Evolutionary conservation across 2,113 vertebrate genomes (phyloP), one percentile per base, ranked within the genome.

Genomic region (Procavia capensis): DNA sequence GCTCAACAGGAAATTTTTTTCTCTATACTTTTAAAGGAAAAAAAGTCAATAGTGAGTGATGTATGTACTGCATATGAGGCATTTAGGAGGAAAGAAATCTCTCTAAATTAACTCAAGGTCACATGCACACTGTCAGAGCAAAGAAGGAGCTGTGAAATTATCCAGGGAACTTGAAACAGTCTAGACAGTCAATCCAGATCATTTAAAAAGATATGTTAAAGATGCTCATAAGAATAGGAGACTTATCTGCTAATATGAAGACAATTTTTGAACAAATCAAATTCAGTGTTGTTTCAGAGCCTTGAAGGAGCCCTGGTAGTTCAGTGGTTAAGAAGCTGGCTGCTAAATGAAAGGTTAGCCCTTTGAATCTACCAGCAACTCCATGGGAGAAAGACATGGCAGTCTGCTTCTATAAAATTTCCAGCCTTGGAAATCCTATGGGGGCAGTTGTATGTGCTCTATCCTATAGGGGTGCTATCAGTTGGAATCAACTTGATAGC

Each of bases 121-220:
- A 95, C 83, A 93, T 72, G 84, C 24, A 91, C 64, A 88, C 59
- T 97, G 79, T 91, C 45, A 97, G 89, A 96, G 83, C 82, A 95
- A 95, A 97, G 81, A 94, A 59, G 70, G 82, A 92, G 91, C 92
- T 97, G 76, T 59, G 34, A 94, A 95, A 94, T 96, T 95, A 96
- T 89, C 94, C 91, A 97, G 96, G 94, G 95, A 97, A 96, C 88
- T 95, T 96, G 85, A 91, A 97, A 68, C 85, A 95, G 93, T 97
- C 97, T 97, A 98, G 96, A 97, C 91, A 96, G 94, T 95, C 97
- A 97, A 97, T 96, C 91, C 95, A 96, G 93, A 96, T 96, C 39
- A 79, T 94, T 96, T 93, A 74, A 91, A 78, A 95, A 94, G 70
- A 86, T 97, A 91, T 82, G 86, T 87, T 97, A 97, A 96, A 96